A percentile compares a stretch with the other conserved stretches of the same genome.
Evolutionary conservation across 1,140 invertebrate species (phyloP).

Genomic region (Cataglyphis hispanica): DNA sequence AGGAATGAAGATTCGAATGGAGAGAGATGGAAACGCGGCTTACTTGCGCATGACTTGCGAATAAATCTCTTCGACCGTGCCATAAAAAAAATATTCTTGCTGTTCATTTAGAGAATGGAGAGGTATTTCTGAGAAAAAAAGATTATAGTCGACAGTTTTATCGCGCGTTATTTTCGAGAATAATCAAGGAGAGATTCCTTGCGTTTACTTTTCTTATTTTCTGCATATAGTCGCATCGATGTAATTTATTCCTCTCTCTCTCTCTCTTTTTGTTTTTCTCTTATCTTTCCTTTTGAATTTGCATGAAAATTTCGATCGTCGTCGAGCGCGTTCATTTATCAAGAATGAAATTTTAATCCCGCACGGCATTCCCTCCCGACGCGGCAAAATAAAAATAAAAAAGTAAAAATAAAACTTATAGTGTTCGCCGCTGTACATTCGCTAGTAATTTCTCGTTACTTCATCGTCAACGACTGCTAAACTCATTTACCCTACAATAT

Average conservation of each 20-base stretch:
- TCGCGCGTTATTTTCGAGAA: background rate
- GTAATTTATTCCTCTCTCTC: background rate
- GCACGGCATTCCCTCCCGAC: background rate
- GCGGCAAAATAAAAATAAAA: background rate
- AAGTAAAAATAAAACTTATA: background rate
- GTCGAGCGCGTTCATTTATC: background rate
- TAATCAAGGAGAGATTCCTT: background rate
- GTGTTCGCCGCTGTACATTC: background rate
- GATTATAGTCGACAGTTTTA: background rate
- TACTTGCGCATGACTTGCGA: background rate
- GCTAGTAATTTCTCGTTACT: conserved; percentile 40
- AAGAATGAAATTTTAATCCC: conserved; percentile 52
- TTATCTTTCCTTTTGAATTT: conserved; percentile 23
- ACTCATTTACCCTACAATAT: background rate
- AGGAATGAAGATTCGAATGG: conserved; percentile 9
- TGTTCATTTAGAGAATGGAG: background rate
- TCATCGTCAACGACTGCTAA: background rate
- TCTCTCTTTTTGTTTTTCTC: conserved; percentile 1
- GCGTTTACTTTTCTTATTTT: background rate
- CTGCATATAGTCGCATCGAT: background rate
- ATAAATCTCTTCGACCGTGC: conserved; percentile 1
- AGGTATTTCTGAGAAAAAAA: background rate
- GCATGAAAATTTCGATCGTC: conserved; percentile 50
- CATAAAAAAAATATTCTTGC: background rate
- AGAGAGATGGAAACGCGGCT: background rate